phyloP scores from a whole-genome alignment of 2,113 vertebrate species.

The Pampusana beccarii region DNA sequence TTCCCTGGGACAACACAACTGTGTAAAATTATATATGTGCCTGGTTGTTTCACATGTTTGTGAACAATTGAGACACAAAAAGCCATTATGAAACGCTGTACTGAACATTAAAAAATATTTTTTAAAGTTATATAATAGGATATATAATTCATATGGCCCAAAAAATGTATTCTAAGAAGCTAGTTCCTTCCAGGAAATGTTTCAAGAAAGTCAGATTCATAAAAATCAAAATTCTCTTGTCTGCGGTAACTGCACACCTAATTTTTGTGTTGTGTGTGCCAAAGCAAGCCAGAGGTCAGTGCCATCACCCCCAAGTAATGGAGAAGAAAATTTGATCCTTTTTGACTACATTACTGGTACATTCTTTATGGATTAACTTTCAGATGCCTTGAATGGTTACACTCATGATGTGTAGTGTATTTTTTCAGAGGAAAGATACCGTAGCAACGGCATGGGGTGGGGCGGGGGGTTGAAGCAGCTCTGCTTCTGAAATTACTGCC shows the following conservation, averaged over 20 bases:
- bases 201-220: background rate
- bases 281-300: background rate
- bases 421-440: background rate
- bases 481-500: background rate
- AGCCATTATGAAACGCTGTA: background rate
- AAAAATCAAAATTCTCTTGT: background rate
- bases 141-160: background rate
- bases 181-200: background rate
- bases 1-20: background rate
- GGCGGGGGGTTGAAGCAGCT: background rate
- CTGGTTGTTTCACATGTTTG: background rate
- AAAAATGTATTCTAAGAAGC: background rate
- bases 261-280: background rate
- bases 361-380: conserved; percentile 5
- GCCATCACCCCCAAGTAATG: background rate
- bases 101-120: background rate
- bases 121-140: background rate
- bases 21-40: background rate
- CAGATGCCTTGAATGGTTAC: background rate
- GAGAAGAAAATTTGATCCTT: background rate
- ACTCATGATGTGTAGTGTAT: background rate
- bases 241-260: background rate
- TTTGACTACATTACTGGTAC: background rate
- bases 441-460: background rate
- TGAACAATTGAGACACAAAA: background rate